Conservation (phyloP, 1,140 invertebrate genomes). For the Argopecten irradians region DNA sequence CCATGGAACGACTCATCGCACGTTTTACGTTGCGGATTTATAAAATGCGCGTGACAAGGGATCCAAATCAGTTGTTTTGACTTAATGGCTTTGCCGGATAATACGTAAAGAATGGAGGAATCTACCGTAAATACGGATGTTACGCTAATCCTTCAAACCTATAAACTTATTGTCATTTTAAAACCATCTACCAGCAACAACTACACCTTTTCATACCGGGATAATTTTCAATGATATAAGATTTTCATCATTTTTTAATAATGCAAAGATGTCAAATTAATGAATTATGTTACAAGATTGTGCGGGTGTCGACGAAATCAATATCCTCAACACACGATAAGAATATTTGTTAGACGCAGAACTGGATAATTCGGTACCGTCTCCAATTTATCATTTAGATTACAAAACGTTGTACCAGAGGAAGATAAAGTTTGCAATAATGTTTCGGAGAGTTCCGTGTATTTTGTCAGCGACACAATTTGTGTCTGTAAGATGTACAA, state of each 20-base stretch:
- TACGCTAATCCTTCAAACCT: background rate
- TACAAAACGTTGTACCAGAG: background rate
- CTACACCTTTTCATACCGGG: background rate
- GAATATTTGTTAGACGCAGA: background rate
- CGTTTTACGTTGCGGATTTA: background rate
- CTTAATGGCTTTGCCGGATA: background rate
- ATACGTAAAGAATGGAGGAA: background rate
- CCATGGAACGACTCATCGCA: background rate
- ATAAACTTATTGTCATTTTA: background rate
- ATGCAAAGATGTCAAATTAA: background rate
- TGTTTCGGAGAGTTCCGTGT: background rate
- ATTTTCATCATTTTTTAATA: background rate
- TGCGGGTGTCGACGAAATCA: background rate
- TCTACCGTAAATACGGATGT: background rate
- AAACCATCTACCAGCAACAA: too few relatives aligned
- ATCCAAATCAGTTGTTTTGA: background rate
- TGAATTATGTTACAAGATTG: background rate
- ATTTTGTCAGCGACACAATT: background rate
- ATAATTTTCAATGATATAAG: background rate
- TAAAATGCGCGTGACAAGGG: background rate
- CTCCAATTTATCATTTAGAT: background rate
- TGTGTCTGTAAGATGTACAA: background rate
- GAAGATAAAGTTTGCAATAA: background rate
- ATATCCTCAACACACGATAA: background rate
- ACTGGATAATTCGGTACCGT: background rate